Evolutionary conservation across 2,888 invertebrate species (phyloP).

Genomic region (Frankliniella intonsa): DNA sequence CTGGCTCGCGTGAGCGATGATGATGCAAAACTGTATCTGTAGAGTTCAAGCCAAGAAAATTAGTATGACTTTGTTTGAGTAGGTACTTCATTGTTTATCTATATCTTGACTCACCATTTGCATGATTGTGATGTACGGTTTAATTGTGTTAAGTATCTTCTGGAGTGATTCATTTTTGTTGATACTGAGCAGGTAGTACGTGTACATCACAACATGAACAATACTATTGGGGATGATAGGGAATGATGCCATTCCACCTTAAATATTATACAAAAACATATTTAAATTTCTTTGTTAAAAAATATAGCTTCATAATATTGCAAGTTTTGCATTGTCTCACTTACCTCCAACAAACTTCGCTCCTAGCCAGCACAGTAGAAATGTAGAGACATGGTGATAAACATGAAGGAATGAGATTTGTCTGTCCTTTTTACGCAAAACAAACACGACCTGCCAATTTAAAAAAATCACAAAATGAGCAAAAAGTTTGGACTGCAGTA

Average conservation of each 20-base stretch:
- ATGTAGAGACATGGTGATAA: conserved; percentile 64
- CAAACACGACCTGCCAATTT: conserved; percentile 53
- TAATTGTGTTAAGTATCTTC: conserved; percentile 54
- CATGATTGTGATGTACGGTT: conserved; percentile 53
- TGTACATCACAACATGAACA: conserved; percentile 73
- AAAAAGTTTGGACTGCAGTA: neutral
- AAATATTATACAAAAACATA: conserved; percentile 36
- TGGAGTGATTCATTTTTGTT: conserved; percentile 55
- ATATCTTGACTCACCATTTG: conserved; percentile 58
- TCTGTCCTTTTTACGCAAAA: conserved; percentile 63
- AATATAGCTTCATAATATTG: neutral
- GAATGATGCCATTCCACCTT: conserved; percentile 64
- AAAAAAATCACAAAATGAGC: neutral
- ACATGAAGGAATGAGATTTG: conserved; percentile 69
- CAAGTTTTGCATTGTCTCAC: conserved; percentile 37
- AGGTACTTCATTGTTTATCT: neutral
- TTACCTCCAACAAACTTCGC: conserved; percentile 64
- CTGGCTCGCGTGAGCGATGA: conserved; percentile 56
- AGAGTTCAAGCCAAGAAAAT: conserved; percentile 35
- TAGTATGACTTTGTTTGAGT: neutral
- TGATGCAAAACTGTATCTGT: conserved; percentile 63
- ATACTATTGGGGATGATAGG: conserved; percentile 61
- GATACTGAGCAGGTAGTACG: conserved; percentile 64
- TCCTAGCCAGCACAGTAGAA: conserved; percentile 57
- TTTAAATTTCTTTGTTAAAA: neutral